phyloP scores from a whole-genome alignment of 2,888 invertebrate species.

The Caenorhabditis zanzibari region DNA sequence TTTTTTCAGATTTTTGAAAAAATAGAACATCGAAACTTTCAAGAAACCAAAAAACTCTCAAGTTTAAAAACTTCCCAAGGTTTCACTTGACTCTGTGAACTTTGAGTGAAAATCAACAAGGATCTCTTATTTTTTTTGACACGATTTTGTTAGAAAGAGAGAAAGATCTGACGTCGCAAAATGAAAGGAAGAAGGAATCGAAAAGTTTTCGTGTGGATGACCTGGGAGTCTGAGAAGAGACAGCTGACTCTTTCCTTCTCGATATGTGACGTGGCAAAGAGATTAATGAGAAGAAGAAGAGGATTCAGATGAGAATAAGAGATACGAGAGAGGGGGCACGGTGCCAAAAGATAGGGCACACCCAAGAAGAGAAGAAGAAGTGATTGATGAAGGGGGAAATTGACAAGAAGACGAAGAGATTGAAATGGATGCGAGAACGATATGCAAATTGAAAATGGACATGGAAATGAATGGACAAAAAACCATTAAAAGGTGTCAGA shows the following conservation, averaged over 20 bases:
- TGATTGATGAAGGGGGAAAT: conserved; percentile 40
- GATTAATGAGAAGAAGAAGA: conserved; percentile 44
- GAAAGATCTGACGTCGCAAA: conserved; percentile 46
- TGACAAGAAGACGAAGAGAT: background rate
- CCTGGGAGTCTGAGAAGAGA: conserved; percentile 12
- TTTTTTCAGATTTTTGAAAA: no score
- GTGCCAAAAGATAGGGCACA: conserved; percentile 58
- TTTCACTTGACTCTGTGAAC: no score
- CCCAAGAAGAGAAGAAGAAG: conserved; percentile 23
- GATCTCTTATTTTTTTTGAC: no score
- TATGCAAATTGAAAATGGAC: no score
- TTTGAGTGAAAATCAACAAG: no score
- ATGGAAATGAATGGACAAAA: background rate
- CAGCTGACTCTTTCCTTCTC: conserved; percentile 37
- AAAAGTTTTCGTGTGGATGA: conserved; percentile 21
- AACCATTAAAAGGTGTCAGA: conserved; percentile 4
- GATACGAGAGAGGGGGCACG: conserved; percentile 39
- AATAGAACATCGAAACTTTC: no score
- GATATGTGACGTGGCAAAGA: conserved; percentile 56
- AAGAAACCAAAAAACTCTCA: no score
- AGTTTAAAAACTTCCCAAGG: no score
- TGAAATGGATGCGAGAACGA: background rate
- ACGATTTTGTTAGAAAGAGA: background rate
- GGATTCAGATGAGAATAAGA: conserved; percentile 5
- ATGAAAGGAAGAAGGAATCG: background rate